Conservation (phyloP, 2,113 vertebrate genomes). For the Saimiri boliviensis region DNA sequence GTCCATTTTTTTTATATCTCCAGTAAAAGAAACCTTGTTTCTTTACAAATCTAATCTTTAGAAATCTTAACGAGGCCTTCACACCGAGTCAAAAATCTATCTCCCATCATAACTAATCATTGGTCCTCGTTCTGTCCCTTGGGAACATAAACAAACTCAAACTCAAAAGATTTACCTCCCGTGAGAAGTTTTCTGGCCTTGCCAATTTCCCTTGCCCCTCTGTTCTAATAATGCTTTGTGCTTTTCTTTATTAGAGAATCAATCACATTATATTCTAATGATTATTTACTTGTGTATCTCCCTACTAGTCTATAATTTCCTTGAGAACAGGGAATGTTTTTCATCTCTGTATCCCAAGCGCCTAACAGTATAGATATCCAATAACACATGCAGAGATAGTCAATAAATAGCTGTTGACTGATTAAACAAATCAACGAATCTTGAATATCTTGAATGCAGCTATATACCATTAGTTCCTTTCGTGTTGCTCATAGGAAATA, state of each 20-base stretch:
- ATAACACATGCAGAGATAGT: not conserved
- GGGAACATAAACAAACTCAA: not conserved
- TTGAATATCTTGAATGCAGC: not conserved
- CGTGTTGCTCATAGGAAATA: not conserved
- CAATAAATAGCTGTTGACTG: not conserved
- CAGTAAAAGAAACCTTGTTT: conserved; percentile 21
- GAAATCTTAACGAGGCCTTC: not conserved
- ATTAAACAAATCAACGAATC: conserved; percentile 13
- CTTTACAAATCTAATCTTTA: not conserved
- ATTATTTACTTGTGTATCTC: not conserved
- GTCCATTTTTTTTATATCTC: not conserved
- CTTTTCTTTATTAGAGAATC: not conserved
- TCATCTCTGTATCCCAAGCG: not conserved
- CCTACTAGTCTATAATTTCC: not conserved
- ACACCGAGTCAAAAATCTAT: not conserved
- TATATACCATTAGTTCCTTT: not conserved
- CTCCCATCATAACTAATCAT: not conserved
- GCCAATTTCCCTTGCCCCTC: not conserved
- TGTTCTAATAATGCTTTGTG: not conserved
- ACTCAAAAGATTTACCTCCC: not conserved
- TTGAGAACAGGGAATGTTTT: not conserved
- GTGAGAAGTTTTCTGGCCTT: not conserved
- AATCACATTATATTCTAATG: not conserved
- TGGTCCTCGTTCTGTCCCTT: not conserved
- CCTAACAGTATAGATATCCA: not conserved